These are phyloP conservation scores for Isurus oxyrinchus DNA, from an alignment of 2,113 vertebrate genomes.

Conservation along the genomic window DNA sequence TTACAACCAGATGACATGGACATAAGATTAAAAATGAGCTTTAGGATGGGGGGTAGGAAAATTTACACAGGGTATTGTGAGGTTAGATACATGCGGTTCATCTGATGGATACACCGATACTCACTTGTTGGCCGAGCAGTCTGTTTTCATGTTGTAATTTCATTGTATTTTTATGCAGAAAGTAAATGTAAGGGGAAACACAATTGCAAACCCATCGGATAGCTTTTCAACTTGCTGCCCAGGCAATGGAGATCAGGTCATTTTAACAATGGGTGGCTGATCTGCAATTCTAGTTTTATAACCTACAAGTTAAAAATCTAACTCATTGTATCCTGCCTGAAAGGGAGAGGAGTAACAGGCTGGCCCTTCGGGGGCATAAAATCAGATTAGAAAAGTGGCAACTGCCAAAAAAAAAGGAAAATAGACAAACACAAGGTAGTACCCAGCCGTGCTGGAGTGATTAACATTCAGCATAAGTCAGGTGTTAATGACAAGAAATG, in stretches of 20 bases:
- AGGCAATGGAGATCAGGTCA: not conserved
- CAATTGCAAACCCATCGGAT: not conserved
- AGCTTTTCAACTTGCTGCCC: not conserved
- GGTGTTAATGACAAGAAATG: not conserved
- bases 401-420: not conserved
- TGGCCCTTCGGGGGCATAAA: not conserved
- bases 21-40: not conserved
- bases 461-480: not conserved
- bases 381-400: not conserved
- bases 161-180: too few species aligned
- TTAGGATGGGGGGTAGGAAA: too few species aligned
- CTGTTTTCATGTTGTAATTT: too few species aligned
- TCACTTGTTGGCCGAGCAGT: not conserved
- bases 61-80: too few species aligned
- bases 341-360: not conserved
- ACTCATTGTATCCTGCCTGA: not conserved
- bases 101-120: not conserved
- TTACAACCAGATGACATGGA: not conserved
- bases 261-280: not conserved
- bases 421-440: not conserved
- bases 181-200: not conserved
- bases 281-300: not conserved
- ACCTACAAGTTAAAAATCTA: too few species aligned
- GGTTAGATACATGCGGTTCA: not conserved
- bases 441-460: not conserved